phyloP scores from a whole-genome alignment of 2,797 vertebrate genomes.

The Florisuga fusca region DNA sequence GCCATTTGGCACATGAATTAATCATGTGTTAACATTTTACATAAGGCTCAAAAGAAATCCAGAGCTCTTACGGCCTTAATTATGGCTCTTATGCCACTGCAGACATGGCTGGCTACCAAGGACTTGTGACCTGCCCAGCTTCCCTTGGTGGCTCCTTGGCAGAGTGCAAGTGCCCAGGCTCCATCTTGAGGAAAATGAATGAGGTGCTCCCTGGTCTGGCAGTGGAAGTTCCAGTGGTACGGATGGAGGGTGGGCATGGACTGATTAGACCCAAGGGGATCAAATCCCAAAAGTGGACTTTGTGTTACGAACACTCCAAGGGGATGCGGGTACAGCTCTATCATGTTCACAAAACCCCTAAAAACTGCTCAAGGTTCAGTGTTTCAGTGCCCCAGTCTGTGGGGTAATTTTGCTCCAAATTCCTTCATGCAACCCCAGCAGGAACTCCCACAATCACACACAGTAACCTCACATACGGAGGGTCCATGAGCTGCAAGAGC shows the following conservation, averaged over 20 bases:
- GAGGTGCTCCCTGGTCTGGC: background rate
- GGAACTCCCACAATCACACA: background rate
- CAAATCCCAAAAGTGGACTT: background rate
- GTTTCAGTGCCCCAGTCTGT: background rate
- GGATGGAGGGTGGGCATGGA: too few relatives aligned
- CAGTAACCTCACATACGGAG: background rate
- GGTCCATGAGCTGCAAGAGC: background rate
- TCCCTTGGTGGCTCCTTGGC: background rate
- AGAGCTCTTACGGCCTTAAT: background rate
- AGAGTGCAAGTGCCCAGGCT: background rate
- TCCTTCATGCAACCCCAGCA: background rate
- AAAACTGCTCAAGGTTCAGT: background rate
- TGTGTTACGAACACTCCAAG: fast-evolving
- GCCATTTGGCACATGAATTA: background rate
- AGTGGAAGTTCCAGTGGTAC: background rate
- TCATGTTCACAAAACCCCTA: background rate
- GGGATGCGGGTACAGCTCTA: background rate
- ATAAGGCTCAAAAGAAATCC: background rate
- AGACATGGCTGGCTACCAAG: background rate
- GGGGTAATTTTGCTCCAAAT: background rate
- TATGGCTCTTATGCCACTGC: background rate
- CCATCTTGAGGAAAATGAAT: background rate
- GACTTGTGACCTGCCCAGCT: background rate
- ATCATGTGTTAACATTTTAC: background rate
- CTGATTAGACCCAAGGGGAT: background rate